These are phyloP conservation scores for Saccostrea echinata DNA, from an alignment of 1,140 invertebrate genomes.

Conservation along the genomic window DNA sequence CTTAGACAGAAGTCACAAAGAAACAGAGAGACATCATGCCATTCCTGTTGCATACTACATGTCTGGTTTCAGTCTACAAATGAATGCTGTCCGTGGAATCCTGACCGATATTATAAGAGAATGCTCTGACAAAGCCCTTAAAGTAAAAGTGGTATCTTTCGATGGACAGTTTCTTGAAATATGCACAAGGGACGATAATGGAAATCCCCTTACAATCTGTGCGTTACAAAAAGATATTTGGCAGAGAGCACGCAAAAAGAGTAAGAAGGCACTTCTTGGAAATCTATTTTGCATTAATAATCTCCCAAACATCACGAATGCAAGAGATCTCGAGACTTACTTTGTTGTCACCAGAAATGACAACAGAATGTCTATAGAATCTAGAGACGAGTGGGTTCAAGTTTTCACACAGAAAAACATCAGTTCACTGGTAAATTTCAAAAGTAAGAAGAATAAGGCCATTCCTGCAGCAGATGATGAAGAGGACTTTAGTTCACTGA, in stretches of 20 bases:
- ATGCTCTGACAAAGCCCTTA: neutral
- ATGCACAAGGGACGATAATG: neutral
- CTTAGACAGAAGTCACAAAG: neutral
- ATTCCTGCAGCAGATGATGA: conserved; percentile 9
- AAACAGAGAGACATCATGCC: neutral
- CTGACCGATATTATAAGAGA: neutral
- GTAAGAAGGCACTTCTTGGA: neutral
- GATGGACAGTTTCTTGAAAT: conserved; percentile 5
- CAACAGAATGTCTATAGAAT: neutral
- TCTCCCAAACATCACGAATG: neutral
- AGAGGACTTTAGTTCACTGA: neutral
- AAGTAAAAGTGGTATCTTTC: neutral
- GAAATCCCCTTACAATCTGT: neutral
- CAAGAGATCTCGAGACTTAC: neutral
- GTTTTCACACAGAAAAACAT: neutral
- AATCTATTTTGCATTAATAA: neutral
- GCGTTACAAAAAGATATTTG: neutral
- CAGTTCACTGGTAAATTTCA: neutral
- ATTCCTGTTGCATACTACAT: conserved; percentile 17
- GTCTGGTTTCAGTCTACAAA: neutral
- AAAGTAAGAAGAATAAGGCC: neutral
- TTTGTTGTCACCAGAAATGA: neutral
- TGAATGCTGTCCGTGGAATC: neutral
- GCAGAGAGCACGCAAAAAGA: neutral
- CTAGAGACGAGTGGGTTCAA: neutral